Evolutionary conservation across 2,888 invertebrate genomes (phyloP).

Genomic region (Branchinecta sandiegonensis): DNA sequence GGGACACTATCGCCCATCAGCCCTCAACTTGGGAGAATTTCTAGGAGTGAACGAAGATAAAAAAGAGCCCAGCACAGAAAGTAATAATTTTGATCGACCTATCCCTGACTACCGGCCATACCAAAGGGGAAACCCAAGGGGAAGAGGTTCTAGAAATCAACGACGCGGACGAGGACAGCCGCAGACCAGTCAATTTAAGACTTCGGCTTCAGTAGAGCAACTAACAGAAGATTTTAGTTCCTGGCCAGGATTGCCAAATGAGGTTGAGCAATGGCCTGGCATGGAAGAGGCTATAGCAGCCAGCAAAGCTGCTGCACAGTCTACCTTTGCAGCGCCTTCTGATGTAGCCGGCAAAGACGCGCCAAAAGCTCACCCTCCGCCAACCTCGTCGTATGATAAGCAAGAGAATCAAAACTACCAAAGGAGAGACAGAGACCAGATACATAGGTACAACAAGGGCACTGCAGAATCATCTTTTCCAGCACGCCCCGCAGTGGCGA

Average conservation of each 20-base stretch:
- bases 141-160: not conserved
- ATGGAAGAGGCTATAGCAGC: slow-evolving; percentile 10
- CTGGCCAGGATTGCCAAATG: not conserved
- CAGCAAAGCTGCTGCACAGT: not conserved
- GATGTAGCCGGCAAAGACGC: no score
- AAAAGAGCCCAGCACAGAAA: not conserved
- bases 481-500: no score
- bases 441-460: no score
- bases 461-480: no score
- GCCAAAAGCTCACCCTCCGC: no score
- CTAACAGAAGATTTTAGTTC: not conserved
- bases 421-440: no score
- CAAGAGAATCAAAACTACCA: no score
- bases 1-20: not conserved
- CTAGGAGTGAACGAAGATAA: not conserved
- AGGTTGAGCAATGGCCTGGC: not conserved
- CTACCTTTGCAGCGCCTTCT: not conserved
- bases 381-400: no score
- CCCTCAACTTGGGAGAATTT: not conserved
- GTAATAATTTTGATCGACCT: not conserved
- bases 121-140: not conserved
- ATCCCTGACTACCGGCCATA: not conserved
- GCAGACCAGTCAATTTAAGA: no score
- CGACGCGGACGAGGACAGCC: no score
- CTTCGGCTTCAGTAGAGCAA: not conserved